Percentiles rank a stretch among this genome's conserved stretches.
Conservation (phyloP, 1,140 invertebrate species). For the Drosophila nebulosa region DNA sequence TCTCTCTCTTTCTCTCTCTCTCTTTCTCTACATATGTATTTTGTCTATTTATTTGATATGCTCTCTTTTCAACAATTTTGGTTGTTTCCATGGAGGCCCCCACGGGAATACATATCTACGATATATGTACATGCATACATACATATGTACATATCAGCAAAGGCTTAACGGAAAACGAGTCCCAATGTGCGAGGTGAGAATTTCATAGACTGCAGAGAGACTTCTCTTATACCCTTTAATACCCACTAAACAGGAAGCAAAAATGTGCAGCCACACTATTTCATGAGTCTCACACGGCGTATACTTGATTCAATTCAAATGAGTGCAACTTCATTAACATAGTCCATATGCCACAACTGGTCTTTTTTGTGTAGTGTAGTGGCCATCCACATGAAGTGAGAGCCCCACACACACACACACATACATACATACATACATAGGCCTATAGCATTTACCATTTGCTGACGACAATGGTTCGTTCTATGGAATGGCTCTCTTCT, state of each 20-base stretch:
- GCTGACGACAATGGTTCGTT: constrained; percentile 48
- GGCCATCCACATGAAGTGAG: constrained; percentile 21
- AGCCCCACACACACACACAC: no score
- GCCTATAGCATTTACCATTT: constrained; percentile 12
- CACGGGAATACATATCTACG: constrained; percentile 24
- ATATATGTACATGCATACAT: not conserved
- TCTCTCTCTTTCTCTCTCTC: no score
- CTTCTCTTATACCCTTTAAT: not conserved
- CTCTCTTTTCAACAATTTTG: constrained; percentile 2
- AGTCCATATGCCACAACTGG: not conserved
- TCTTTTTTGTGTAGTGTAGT: not conserved
- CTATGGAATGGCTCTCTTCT: constrained; percentile 25
- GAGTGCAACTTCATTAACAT: not conserved
- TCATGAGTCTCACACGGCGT: no score
- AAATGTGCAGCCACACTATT: no score
- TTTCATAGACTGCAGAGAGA: not conserved
- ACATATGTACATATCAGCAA: constrained; percentile 26
- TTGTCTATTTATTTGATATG: constrained; percentile 46
- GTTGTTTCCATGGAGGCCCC: constrained; percentile 13
- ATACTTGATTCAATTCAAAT: no score
- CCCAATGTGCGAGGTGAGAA: constrained; percentile 12
- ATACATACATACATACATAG: no score
- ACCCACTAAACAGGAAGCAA: not conserved
- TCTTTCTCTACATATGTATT: constrained; percentile 20
- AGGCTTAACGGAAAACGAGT: constrained; percentile 28